Evolutionary conservation across 2,113 vertebrate species (phyloP).

Genomic region (Chionodraco myersi): DNA sequence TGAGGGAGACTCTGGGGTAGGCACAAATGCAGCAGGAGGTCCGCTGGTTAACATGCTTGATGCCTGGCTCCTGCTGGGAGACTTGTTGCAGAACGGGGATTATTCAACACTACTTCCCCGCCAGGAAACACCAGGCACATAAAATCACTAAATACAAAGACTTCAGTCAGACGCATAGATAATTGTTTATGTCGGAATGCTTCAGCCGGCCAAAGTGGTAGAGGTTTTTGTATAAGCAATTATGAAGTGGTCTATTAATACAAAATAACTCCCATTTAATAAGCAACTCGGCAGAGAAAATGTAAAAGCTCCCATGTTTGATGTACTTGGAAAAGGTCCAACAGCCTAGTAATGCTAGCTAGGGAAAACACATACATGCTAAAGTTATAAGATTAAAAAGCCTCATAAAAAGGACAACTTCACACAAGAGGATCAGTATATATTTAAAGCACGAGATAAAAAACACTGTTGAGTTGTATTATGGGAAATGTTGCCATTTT

Average conservation of each 20-base stretch:
- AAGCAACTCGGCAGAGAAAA: background rate
- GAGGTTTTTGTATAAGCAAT: slow-evolving; percentile 23
- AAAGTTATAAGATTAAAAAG: background rate
- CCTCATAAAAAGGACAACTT: background rate
- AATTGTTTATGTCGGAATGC: slow-evolving; percentile 57
- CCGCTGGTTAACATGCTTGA: slow-evolving; percentile 56
- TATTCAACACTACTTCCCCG: slow-evolving; percentile 68
- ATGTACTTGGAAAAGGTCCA: background rate
- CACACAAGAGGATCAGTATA: background rate
- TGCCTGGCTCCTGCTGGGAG: slow-evolving; percentile 66
- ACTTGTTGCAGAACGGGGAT: slow-evolving; percentile 62
- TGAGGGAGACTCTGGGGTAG: slow-evolving; percentile 70
- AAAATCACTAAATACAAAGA: slow-evolving; percentile 66
- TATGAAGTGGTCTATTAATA: slow-evolving; percentile 20
- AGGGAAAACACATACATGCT: background rate
- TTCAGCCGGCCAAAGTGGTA: slow-evolving; percentile 44
- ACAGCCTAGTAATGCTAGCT: background rate
- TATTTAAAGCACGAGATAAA: background rate
- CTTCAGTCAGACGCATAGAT: slow-evolving; percentile 66
- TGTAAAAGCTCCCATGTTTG: too few species aligned
- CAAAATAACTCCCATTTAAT: slow-evolving; percentile 16
- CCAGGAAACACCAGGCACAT: slow-evolving; percentile 62
- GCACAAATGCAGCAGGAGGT: slow-evolving; percentile 67
- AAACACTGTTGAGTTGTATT: background rate
- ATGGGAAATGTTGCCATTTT: background rate